These are phyloP conservation scores for Turnix velox DNA, from an alignment of 2,113 vertebrate genomes.

Conservation along the genomic window DNA sequence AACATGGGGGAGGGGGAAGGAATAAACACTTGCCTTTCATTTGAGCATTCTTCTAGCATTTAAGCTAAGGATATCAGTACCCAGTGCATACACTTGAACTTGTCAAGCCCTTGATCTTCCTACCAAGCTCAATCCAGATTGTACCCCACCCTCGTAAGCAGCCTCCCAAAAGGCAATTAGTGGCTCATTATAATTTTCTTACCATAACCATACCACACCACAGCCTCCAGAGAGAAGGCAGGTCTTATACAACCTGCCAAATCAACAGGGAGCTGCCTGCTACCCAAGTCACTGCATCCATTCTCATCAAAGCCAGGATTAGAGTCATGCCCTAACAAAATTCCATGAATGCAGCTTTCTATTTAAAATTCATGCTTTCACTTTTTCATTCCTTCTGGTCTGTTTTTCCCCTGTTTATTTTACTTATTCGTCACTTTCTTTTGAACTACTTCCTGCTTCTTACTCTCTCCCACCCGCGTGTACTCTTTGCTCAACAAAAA, in stretches of 20 bases:
- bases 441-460: background rate
- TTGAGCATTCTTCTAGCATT: background rate
- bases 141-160: background rate
- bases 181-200: background rate
- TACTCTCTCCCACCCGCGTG: background rate
- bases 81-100: background rate
- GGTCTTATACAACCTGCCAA: background rate
- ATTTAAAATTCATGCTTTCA: background rate
- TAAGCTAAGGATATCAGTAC: background rate
- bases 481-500: background rate
- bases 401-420: background rate
- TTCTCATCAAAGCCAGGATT: rapidly evolving
- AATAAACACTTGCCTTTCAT: background rate
- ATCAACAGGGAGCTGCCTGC: background rate
- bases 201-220: background rate
- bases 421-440: background rate
- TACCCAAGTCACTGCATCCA: background rate
- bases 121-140: background rate
- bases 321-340: background rate
- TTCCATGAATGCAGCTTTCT: background rate
- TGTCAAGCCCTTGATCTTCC: conserved; percentile 34
- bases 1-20: rapidly evolving
- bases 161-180: conserved; percentile 21
- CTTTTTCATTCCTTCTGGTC: background rate
- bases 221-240: background rate